Evolutionary conservation across 2,113 vertebrate genomes (phyloP).

Genomic region (Eupsittula cactorum): DNA sequence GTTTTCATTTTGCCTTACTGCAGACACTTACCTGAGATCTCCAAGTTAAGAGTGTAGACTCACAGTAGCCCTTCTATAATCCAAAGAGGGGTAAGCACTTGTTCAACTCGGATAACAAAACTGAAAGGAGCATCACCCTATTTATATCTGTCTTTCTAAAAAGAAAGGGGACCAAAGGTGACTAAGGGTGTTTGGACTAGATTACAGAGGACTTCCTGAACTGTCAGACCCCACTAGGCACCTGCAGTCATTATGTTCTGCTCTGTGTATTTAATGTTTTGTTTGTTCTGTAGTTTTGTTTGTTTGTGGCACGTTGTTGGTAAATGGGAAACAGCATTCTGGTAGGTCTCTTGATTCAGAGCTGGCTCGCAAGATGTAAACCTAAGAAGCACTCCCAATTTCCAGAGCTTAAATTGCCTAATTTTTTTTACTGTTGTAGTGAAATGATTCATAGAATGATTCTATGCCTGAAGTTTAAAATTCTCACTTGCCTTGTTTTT

Average conservation of each 20-base stretch:
- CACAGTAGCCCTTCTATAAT: background rate
- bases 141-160: background rate
- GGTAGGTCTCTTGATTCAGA: background rate
- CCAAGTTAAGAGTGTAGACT: background rate
- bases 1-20: background rate
- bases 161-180: background rate
- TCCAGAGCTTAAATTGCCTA: background rate
- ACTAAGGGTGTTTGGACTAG: background rate
- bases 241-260: background rate
- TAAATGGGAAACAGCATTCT: background rate
- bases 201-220: background rate
- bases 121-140: background rate
- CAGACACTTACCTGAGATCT: background rate
- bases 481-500: background rate
- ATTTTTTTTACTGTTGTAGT: background rate
- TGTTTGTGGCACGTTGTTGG: fast-evolving
- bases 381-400: background rate
- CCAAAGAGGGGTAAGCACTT: background rate
- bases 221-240: background rate
- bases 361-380: background rate
- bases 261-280: background rate
- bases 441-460: background rate
- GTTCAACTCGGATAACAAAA: background rate
- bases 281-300: background rate
- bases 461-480: background rate